Evolutionary conservation across 2,113 vertebrate genomes (phyloP).

Genomic region (Tauraco erythrolophus): DNA sequence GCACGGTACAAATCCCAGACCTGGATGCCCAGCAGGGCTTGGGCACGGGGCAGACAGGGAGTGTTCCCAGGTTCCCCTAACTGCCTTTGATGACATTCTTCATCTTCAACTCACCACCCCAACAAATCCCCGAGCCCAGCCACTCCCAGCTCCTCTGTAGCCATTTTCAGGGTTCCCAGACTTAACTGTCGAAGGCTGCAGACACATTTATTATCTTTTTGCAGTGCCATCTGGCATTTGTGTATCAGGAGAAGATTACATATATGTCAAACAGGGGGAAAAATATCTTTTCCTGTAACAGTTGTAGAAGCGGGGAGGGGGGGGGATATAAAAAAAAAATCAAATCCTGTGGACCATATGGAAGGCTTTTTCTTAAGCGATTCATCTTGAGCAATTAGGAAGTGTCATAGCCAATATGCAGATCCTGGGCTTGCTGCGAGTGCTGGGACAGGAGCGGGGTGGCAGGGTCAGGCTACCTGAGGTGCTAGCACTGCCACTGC

Average conservation of each 20-base stretch:
- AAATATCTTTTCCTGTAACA: conserved; percentile 61
- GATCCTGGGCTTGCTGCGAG: background rate
- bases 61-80: background rate
- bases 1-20: background rate
- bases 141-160: background rate
- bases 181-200: conserved; percentile 52
- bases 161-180: conserved; percentile 48
- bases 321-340: background rate
- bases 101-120: background rate
- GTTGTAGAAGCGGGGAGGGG: conserved; percentile 34
- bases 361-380: conserved; percentile 52
- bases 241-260: conserved; percentile 65
- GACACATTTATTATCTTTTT: conserved; percentile 69
- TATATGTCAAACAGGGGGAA: conserved; percentile 56
- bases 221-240: conserved; percentile 69
- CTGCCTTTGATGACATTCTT: background rate
- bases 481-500: background rate
- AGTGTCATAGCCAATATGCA: conserved; percentile 3
- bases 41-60: background rate
- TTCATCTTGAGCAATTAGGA: conserved; percentile 64
- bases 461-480: background rate
- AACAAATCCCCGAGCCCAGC: background rate
- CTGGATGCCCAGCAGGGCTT: fast-evolving
- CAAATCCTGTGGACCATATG: conserved; percentile 58
- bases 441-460: background rate